Percentiles rank a stretch among this genome's conserved stretches.
Conservation (phyloP, 2,888 invertebrate genomes). For the Eurytoma adleriae region DNA sequence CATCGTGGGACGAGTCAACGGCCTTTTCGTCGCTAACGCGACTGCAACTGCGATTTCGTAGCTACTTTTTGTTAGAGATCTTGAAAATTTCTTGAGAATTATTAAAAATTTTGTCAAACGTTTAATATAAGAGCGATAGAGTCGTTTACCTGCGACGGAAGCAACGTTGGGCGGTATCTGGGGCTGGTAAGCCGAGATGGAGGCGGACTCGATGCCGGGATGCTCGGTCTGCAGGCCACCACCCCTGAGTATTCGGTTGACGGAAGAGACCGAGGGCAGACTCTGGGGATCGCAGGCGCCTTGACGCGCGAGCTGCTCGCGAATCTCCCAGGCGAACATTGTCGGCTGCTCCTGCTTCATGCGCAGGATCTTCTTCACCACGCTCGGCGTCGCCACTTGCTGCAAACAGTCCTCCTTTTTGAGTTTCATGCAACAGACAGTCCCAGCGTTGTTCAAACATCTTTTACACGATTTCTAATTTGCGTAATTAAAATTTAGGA, state of each 20-base stretch:
- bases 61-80: too few species aligned
- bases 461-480: neutral
- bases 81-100: too few species aligned
- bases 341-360: slow-evolving; percentile 97
- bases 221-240: slow-evolving; percentile 86
- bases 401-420: slow-evolving; percentile 76
- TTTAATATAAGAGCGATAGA: too few species aligned
- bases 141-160: slow-evolving; percentile 44
- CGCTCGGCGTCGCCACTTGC: slow-evolving; percentile 98
- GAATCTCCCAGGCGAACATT: slow-evolving; percentile 98
- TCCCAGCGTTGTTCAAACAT: slow-evolving; percentile 6
- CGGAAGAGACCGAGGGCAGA: slow-evolving; percentile 95
- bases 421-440: slow-evolving; percentile 42
- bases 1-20: slow-evolving; percentile 12
- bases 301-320: slow-evolving; percentile 92
- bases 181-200: slow-evolving; percentile 59
- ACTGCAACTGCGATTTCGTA: too few species aligned
- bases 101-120: too few species aligned
- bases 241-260: slow-evolving; percentile 93
- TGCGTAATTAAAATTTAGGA: neutral
- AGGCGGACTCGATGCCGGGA: slow-evolving; percentile 65
- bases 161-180: slow-evolving; percentile 33
- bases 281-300: slow-evolving; percentile 93
- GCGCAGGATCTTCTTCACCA: slow-evolving; percentile 95
- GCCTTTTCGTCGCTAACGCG: neutral